phyloP scores from a whole-genome alignment of 2,888 invertebrate species.

The Didymodactylos carnosus region DNA sequence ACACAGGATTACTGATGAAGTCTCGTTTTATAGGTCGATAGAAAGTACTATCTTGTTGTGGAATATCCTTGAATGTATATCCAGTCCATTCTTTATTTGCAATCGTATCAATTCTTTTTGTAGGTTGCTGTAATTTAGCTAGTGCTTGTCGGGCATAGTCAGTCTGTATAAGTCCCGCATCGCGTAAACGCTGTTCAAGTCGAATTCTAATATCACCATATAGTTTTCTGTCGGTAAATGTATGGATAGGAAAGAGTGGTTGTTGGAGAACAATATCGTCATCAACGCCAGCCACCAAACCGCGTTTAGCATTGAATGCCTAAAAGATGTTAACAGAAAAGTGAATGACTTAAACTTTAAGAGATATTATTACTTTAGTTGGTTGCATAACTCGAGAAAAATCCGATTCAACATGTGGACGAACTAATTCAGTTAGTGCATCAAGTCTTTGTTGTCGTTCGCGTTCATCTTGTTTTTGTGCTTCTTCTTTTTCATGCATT shows the following conservation, averaged over 20 bases:
- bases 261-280: not conserved
- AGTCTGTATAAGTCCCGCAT: not conserved
- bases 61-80: not conserved
- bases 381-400: not conserved
- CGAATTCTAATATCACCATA: not conserved
- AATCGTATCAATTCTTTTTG: not conserved
- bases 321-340: not conserved
- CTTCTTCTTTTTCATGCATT: not conserved
- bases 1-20: not conserved
- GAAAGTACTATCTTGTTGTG: not conserved
- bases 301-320: not conserved
- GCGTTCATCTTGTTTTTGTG: not conserved
- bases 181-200: not conserved
- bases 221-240: not conserved
- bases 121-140: not conserved
- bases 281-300: not conserved
- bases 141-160: slow-evolving; percentile 1
- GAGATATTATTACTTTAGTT: not conserved
- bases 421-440: not conserved
- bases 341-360: not conserved
- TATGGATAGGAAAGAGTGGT: not conserved
- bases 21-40: not conserved
- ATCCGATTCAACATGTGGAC: not conserved
- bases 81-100: not conserved
- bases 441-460: not conserved